Conservation (phyloP, 2,797 vertebrate species). For the Steatocranus sp. region DNA sequence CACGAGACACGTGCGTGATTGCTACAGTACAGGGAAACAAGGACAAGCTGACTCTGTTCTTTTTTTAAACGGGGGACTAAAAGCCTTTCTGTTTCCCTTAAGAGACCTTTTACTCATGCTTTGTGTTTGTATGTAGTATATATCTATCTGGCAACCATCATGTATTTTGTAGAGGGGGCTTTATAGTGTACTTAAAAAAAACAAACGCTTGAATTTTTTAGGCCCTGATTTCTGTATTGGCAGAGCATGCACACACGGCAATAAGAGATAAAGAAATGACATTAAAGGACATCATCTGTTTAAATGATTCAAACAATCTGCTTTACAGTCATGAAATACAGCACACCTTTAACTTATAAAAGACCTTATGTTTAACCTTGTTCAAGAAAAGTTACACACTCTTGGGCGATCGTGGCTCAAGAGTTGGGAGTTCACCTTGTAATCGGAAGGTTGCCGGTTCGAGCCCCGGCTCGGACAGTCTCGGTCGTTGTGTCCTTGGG, state of each 20-base stretch:
- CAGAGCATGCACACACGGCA: background rate
- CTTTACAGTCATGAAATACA: background rate
- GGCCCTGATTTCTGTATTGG: background rate
- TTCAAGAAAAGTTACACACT: background rate
- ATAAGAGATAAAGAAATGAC: background rate
- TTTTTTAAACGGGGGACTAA: conserved; percentile 7
- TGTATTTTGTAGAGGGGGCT: background rate
- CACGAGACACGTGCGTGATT: conserved; percentile 31
- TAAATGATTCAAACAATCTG: background rate
- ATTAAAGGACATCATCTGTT: background rate
- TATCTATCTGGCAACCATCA: background rate
- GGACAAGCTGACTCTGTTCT: conserved; percentile 14
- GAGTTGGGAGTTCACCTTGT: too few species aligned
- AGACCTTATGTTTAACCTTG: background rate
- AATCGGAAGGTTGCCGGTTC: too few species aligned
- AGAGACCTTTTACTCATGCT: background rate
- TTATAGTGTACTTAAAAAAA: background rate
- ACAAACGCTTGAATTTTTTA: background rate
- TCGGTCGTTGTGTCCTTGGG: too few species aligned
- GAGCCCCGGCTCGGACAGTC: too few species aligned
- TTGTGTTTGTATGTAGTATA: background rate
- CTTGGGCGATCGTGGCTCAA: too few species aligned
- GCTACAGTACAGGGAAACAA: conserved; percentile 34
- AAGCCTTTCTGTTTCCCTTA: conserved; percentile 19
- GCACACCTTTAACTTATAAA: background rate